Conservation (phyloP, 2,797 vertebrate species). For the Meda fulgida region DNA sequence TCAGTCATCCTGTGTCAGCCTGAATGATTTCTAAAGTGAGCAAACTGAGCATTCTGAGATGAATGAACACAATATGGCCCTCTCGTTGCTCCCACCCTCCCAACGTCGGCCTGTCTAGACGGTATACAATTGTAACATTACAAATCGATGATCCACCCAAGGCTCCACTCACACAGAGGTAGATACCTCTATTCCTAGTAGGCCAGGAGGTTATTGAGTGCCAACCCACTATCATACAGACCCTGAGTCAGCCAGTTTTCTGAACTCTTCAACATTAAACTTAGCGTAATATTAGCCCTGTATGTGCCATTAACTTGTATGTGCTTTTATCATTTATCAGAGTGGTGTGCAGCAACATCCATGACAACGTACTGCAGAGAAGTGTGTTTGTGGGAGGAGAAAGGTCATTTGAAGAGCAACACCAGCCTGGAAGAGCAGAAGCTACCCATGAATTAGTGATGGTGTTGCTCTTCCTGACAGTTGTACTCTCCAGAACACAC, state of each 20-base stretch:
- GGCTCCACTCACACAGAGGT: slow-evolving; percentile 61
- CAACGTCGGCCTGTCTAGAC: slow-evolving; percentile 57
- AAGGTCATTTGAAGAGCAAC: slow-evolving; percentile 75
- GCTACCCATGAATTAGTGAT: slow-evolving; percentile 77
- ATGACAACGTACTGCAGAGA: slow-evolving; percentile 13
- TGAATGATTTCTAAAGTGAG: slow-evolving; percentile 49
- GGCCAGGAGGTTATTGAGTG: slow-evolving; percentile 34
- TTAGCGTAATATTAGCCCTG: slow-evolving; percentile 5
- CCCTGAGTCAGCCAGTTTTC: slow-evolving; percentile 34
- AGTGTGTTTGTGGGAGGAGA: slow-evolving; percentile 47
- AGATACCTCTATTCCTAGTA: slow-evolving; percentile 57
- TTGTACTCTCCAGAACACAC: slow-evolving; percentile 37
- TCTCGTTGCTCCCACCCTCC: slow-evolving; percentile 19
- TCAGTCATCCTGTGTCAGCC: slow-evolving; percentile 46
- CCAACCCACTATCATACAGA: slow-evolving; percentile 36
- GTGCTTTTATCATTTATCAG: slow-evolving; percentile 45
- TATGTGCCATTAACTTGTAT: slow-evolving; percentile 36
- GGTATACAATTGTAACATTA: slow-evolving; percentile 62
- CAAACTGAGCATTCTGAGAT: slow-evolving; percentile 48
- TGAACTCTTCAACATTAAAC: slow-evolving; percentile 24
- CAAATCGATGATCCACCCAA: slow-evolving; percentile 72
- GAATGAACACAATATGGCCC: slow-evolving; percentile 51
- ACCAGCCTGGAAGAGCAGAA: slow-evolving; percentile 63
- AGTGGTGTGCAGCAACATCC: slow-evolving; percentile 22
- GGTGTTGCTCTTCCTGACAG: slow-evolving; percentile 66